Percentiles rank a stretch among this genome's conserved stretches.
Evolutionary conservation across 2,888 invertebrate genomes (phyloP).

Genomic region (Spialia ferax): DNA sequence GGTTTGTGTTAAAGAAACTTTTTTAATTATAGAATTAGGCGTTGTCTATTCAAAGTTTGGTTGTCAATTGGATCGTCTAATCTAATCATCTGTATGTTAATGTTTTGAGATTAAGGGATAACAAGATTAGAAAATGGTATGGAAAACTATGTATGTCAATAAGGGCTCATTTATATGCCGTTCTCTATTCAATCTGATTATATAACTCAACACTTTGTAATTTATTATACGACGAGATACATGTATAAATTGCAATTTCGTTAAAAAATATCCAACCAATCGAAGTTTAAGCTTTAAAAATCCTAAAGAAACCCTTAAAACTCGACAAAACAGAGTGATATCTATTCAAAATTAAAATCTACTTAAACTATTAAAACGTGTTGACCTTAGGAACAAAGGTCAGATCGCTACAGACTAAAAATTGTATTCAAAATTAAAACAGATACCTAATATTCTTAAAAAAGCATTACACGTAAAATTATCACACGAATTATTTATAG

Average conservation of each 20-base stretch:
- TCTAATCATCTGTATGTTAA: neutral
- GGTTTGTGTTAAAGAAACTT: neutral
- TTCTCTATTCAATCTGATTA: too few relatives aligned
- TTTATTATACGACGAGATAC: too few relatives aligned
- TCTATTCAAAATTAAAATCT: constrained; percentile 39
- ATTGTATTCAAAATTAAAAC: constrained; percentile 30
- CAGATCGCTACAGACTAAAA: constrained; percentile 6
- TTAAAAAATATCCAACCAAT: neutral
- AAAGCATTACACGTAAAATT: constrained; percentile 24
- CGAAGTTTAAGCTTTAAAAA: constrained; percentile 14
- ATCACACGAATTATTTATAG: constrained; percentile 37
- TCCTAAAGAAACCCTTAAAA: constrained; percentile 19
- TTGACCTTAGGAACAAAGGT: constrained; percentile 37
- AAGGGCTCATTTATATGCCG: too few relatives aligned
- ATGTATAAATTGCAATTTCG: neutral
- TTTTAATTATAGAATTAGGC: constrained; percentile 6
- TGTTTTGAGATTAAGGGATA: neutral
- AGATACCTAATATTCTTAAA: constrained; percentile 19
- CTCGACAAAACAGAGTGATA: constrained; percentile 1
- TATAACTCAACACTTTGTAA: too few relatives aligned
- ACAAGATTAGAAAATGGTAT: neutral
- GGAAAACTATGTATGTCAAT: too few relatives aligned
- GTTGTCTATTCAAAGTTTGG: neutral
- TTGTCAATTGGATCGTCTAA: constrained; percentile 4
- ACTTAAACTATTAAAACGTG: constrained; percentile 41